Evolutionary conservation across 2,113 vertebrate species (phyloP).

Genomic region (Dipodomys stephensi): DNA sequence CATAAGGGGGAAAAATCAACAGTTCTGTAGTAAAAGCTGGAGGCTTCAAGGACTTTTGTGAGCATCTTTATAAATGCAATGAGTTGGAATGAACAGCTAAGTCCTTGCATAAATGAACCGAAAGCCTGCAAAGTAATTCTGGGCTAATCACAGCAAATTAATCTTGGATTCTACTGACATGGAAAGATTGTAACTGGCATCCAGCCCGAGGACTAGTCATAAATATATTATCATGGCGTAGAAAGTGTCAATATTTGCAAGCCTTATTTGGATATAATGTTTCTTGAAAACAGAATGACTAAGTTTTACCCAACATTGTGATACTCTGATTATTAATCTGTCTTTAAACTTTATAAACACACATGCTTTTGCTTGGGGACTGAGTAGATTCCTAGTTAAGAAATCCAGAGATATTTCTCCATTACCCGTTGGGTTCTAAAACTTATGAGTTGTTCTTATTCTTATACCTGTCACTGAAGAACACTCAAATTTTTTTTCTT

Average conservation of each 20-base stretch:
- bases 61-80: constrained; percentile 81
- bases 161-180: constrained; percentile 82
- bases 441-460: background rate
- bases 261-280: constrained; percentile 58
- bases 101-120: constrained; percentile 83
- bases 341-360: background rate
- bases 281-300: constrained; percentile 45
- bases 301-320: background rate
- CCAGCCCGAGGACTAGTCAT: constrained; percentile 79
- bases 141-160: constrained; percentile 86
- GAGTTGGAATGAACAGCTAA: constrained; percentile 85
- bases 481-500: background rate
- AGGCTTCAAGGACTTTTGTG: constrained; percentile 81
- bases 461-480: background rate
- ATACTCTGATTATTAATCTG: background rate
- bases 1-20: constrained; percentile 71
- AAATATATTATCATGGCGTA: constrained; percentile 79
- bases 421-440: constrained; percentile 8
- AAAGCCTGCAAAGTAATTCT: constrained; percentile 85
- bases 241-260: constrained; percentile 70
- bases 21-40: constrained; percentile 78
- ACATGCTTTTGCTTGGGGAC: background rate
- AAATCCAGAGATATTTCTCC: background rate
- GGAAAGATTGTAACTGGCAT: constrained; percentile 85
- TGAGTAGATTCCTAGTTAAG: background rate